Conservation (phyloP, 1,140 invertebrate species). For the Wiebesia pumilae region DNA sequence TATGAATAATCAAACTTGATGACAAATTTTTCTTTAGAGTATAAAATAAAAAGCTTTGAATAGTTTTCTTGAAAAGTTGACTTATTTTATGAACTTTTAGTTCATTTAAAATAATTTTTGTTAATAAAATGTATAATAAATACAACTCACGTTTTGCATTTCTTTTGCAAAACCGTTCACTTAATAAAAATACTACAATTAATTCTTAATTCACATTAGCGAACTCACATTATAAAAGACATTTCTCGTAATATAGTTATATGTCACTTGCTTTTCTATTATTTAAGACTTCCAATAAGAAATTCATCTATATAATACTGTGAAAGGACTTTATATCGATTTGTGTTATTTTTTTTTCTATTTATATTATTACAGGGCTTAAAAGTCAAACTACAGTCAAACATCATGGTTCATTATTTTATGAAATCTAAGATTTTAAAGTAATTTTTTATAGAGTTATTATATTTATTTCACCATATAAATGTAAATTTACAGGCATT, state of each 20-base stretch:
- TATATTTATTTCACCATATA: constrained; percentile 52
- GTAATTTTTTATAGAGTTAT: constrained; percentile 55
- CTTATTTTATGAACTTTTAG: constrained; percentile 5
- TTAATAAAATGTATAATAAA: constrained; percentile 45
- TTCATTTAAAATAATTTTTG: constrained; percentile 37
- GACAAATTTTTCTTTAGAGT: not conserved
- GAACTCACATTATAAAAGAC: constrained; percentile 58
- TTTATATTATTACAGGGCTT: constrained; percentile 51
- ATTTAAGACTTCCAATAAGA: constrained; percentile 54
- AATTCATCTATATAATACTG: constrained; percentile 59
- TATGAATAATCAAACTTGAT: not conserved
- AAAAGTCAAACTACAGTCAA: constrained; percentile 53
- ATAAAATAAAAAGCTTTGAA: constrained; percentile 23
- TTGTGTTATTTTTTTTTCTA: not conserved
- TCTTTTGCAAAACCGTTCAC: constrained; percentile 52
- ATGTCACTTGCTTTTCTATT: constrained; percentile 47
- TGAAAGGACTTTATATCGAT: constrained; percentile 55
- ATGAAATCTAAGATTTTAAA: constrained; percentile 50
- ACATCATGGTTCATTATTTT: constrained; percentile 50
- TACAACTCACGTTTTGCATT: constrained; percentile 47
- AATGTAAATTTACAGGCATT: constrained; percentile 59
- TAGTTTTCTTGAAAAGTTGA: not conserved
- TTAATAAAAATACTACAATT: constrained; percentile 59
- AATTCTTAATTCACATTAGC: constrained; percentile 48
- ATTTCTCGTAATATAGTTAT: constrained; percentile 53